Evolutionary conservation across 2,113 vertebrate species (phyloP).

Genomic region (Microcebus jonahi): DNA sequence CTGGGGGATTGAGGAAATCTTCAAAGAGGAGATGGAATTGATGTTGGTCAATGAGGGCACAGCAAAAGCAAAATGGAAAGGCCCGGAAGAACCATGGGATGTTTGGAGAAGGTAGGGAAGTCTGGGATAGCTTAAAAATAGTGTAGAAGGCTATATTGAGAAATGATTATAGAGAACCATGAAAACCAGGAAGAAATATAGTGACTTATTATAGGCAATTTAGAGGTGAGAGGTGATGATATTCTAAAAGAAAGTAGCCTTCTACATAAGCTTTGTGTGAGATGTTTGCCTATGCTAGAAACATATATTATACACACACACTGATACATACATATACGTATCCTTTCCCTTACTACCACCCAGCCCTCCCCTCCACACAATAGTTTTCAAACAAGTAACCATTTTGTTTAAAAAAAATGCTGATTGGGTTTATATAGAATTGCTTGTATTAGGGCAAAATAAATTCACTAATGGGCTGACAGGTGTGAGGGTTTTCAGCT

Average conservation of each 20-base stretch:
- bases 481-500: constrained; percentile 58
- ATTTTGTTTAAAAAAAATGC: constrained; percentile 49
- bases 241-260: not conserved
- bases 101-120: not conserved
- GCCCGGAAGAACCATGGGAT: not conserved
- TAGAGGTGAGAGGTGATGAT: not conserved
- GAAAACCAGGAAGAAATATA: not conserved
- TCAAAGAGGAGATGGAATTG: not conserved
- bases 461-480: constrained; percentile 43
- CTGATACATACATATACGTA: no score
- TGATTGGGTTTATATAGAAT: constrained; percentile 19
- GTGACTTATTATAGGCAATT: not conserved
- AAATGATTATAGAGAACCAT: not conserved
- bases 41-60: not conserved
- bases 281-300: not conserved
- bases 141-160: not conserved
- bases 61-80: not conserved
- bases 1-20: not conserved
- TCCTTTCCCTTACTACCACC: not conserved
- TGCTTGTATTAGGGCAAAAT: constrained; percentile 59
- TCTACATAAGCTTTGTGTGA: not conserved
- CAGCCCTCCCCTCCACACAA: not conserved
- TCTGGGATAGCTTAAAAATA: not conserved
- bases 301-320: not conserved
- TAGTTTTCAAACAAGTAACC: constrained; percentile 20